These are phyloP conservation scores for Minunthozetes semirufus DNA, from an alignment of 2,888 invertebrate species.

Conservation along the genomic window DNA sequence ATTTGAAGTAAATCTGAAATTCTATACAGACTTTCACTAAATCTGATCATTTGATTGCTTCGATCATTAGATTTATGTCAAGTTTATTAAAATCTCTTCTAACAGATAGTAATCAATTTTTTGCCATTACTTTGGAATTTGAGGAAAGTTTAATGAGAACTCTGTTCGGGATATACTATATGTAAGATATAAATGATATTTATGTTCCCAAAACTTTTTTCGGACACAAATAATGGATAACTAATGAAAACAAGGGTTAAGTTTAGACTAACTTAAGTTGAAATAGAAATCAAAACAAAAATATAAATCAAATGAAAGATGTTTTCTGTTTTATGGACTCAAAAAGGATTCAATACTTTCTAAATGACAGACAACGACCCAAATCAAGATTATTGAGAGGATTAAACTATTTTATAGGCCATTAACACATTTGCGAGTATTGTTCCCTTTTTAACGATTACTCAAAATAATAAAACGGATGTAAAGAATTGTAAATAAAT, in stretches of 20 bases:
- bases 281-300: too few species aligned
- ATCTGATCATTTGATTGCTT: too few species aligned
- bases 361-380: background rate
- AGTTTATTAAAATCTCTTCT: background rate
- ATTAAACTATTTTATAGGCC: conserved; percentile 4
- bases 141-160: background rate
- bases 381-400: background rate
- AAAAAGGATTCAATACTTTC: background rate
- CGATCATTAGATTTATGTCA: background rate
- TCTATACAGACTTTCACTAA: background rate
- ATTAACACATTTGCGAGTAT: conserved; percentile 11
- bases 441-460: background rate
- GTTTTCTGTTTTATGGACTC: too few species aligned
- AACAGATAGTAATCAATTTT: background rate
- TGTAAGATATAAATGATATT: too few species aligned
- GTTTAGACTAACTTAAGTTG: too few species aligned
- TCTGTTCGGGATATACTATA: too few species aligned
- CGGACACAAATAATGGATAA: too few species aligned
- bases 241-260: too few species aligned
- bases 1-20: background rate
- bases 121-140: background rate
- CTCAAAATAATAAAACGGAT: background rate
- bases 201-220: too few species aligned
- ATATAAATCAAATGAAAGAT: too few species aligned
- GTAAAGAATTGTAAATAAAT: background rate